Evolutionary conservation across 1,140 invertebrate species (phyloP), one percentile per base, ranked within the genome.

Genomic region (Drosophila pruinosa): DNA sequence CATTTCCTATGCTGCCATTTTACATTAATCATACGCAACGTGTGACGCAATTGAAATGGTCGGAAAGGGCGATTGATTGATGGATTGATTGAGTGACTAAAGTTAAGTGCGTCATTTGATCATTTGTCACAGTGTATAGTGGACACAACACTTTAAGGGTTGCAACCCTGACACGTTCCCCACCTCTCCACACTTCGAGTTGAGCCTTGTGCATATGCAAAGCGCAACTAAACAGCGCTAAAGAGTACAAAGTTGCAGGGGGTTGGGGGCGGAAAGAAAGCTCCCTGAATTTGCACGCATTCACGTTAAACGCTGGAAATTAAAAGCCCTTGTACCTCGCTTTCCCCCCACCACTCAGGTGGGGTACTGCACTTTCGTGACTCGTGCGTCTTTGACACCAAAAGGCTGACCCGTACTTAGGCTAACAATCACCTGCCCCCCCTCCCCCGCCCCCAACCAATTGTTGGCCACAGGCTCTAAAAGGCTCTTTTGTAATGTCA

Each of bases 161-260:
- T 19, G 10, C 22, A 8, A 26, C 7, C 41, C 15, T 26, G 21
- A 12, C 4, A 4, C 3, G 1, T 8, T 0, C 10, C 1, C 0
- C 19, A 6, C 43, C 45, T 7, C 12, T 43, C 21, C n/a, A 4
- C 12, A 6, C 1, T 7, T 5, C 2, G 2, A 14, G 36, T 22
- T 28, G 26, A 28, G 31, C 3, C 10, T 12, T 34, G 10, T 56
- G 36, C 34, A 56, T 58, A 75, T 81, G 78, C 78, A 75, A 75
- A 75, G 75, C 72, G 67, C 79, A 83, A 81, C 78, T 85, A 83
- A 83, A 83, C 53, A 83, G 75, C 68, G 79, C 79, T 83, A 83
- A 83, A 83, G 80, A 83, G 79, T 83, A 83, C 79, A 83, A 83
- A 83, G 75, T 85, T 59, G 75, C 34, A 24, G 59, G 28, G 50